A percentile compares a stretch with the other conserved stretches of the same genome.
phyloP scores from a whole-genome alignment of 2,113 vertebrate genomes.

The Hassar affinis region DNA sequence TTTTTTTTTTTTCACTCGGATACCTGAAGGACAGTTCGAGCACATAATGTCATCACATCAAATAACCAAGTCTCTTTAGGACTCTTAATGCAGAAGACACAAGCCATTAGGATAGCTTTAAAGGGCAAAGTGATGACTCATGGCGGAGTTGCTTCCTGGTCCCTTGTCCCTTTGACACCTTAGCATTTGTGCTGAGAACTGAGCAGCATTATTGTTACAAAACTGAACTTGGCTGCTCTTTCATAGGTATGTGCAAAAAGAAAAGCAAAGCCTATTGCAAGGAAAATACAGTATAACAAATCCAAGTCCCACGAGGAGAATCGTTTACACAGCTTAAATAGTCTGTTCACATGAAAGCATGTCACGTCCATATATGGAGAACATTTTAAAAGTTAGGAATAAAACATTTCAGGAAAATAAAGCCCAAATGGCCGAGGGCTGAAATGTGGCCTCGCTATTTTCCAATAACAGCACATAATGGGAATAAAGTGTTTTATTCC shows the following conservation, averaged over 20 bases:
- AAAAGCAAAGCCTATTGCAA: neutral
- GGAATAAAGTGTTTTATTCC: too few relatives aligned
- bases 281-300: neutral
- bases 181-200: slow-evolving; percentile 16
- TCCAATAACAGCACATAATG: too few relatives aligned
- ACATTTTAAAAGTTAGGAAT: neutral
- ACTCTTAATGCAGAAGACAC: slow-evolving; percentile 16
- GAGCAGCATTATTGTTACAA: neutral
- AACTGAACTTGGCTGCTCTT: neutral
- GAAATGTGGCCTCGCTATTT: too few relatives aligned
- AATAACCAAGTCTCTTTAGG: slow-evolving; percentile 20
- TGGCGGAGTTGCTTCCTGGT: neutral
- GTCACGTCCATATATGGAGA: neutral
- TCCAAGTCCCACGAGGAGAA: too few relatives aligned
- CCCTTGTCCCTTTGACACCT: slow-evolving; percentile 17
- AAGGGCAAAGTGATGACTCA: slow-evolving; percentile 37
- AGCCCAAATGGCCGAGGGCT: too few relatives aligned
- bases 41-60: slow-evolving; percentile 9
- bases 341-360: neutral
- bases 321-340: neutral
- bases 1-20: neutral
- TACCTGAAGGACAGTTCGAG: slow-evolving; percentile 20
- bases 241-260: neutral
- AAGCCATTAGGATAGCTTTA: slow-evolving; percentile 26
- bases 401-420: too few relatives aligned